A percentile compares a stretch with the other conserved stretches of the same genome.
Conservation (phyloP, 2,113 vertebrate species). For the Chunga burmeisteri region DNA sequence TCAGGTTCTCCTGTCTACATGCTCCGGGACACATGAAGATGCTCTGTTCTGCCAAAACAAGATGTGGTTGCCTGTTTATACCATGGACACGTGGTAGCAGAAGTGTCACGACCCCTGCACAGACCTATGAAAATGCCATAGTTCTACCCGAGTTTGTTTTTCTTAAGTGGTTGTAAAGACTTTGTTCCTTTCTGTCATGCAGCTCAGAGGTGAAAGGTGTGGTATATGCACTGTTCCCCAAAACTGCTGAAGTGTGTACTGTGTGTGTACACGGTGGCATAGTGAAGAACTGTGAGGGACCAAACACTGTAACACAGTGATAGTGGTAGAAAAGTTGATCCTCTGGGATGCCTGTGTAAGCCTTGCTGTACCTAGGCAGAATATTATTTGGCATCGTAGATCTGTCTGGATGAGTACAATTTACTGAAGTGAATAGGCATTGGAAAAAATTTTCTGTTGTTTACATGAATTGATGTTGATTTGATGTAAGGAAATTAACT, state of each 20-base stretch:
- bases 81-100: neutral
- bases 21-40: neutral
- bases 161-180: neutral
- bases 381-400: neutral
- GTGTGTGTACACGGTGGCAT: neutral
- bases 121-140: fast-evolving
- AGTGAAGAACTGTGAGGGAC: neutral
- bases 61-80: neutral
- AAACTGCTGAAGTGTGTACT: neutral
- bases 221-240: neutral
- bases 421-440: neutral
- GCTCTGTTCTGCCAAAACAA: neutral
- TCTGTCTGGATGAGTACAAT: neutral
- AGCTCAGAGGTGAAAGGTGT: neutral
- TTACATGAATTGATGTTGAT: neutral
- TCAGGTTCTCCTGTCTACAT: fast-evolving
- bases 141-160: neutral
- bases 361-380: neutral
- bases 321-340: neutral
- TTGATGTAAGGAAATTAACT: neutral
- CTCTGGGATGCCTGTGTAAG: neutral
- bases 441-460: neutral
- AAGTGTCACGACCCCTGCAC: neutral
- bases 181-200: neutral
- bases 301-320: neutral